Base-by-base conservation (phyloP, 1,140 invertebrate genomes). In the Rhagoletis zephyria region DNA sequence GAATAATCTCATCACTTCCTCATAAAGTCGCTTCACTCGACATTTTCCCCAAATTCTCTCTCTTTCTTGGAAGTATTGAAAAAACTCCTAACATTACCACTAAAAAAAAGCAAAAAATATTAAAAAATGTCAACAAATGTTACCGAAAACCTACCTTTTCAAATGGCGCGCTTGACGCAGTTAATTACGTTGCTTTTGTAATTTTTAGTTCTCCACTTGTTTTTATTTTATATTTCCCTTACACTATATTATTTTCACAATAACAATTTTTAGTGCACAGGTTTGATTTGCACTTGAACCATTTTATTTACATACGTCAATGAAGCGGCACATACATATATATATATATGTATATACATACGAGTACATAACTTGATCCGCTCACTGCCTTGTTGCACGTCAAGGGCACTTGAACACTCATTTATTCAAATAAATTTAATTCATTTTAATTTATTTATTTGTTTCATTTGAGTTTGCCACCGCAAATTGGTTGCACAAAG, bases 361-460 rank as follows among this genome's bases (percentile, higher is more conserved):
- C n/a, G n/a, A n/a, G 30, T 30, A 30, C 30, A 81, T 81, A 56
- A 30, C 74, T 81, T 30, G 74, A 56, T 7, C 70, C 48, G 9
- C 61, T 63, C 48, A 56, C 74, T 81, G 74, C 48, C 74, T 81
- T 81, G 74, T 81, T 81, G 74, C 74, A 81, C 74, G 74, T 81
- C 74, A 81, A 81, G 74, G 74, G 74, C 74, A 81, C 45, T 59
- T 81, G 51, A 30, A 19, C n/a, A 30, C 48, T 56, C 74, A 81
- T 81, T 81, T 81, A 56, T 81, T 81, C 56, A 51, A 48, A 10
- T 56, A 19, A 16, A 59, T 81, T 81, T 56, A 81, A 81, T 81
- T 56, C 30, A 30, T 0, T 30, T 30, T 6, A 81, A 59, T 81
- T 81, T 2, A 81, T 81, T 81, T 59, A 56, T 81, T 81, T 59